Percentiles rank a stretch among this genome's conserved stretches.
Conservation (phyloP, 2,797 vertebrate species). For the Amphiprion clarkii region DNA sequence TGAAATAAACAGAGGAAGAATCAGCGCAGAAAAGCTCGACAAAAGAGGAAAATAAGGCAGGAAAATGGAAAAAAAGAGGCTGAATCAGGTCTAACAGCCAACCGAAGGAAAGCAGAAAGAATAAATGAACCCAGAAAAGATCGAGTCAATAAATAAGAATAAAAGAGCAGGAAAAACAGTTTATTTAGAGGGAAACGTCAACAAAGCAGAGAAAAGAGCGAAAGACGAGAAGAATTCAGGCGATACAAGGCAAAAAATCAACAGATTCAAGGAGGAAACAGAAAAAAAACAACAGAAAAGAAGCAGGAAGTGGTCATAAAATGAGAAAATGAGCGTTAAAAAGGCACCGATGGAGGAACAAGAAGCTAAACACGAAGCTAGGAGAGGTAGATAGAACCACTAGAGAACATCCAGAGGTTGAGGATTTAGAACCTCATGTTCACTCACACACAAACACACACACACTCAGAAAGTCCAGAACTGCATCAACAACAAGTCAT, state of each 20-base stretch:
- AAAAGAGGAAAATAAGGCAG: too few relatives aligned
- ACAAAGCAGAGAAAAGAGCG: constrained; percentile 60
- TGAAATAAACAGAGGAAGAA: too few relatives aligned
- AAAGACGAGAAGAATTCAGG: constrained; percentile 34
- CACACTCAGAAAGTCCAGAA: constrained; percentile 47
- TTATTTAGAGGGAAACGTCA: constrained; percentile 75
- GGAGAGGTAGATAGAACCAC: constrained; percentile 82
- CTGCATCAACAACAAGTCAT: constrained; percentile 62
- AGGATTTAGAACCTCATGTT: constrained; percentile 34
- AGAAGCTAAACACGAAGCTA: constrained; percentile 22
- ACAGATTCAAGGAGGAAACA: constrained; percentile 20
- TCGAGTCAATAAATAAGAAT: constrained; percentile 39
- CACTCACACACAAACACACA: constrained; percentile 31
- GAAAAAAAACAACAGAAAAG: constrained; percentile 17
- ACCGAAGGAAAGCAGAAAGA: background rate
- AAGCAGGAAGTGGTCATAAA: background rate
- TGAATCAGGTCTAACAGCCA: too few relatives aligned
- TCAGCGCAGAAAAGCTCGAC: too few relatives aligned
- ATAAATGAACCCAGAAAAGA: background rate
- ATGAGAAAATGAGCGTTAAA: too few relatives aligned
- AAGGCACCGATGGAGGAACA: background rate
- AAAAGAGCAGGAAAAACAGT: constrained; percentile 47
- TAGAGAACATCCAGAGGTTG: constrained; percentile 28
- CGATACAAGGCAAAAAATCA: constrained; percentile 16
- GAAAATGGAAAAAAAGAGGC: too few relatives aligned